These are phyloP conservation scores for Cerastis leucographa DNA, from an alignment of 2,888 invertebrate species.

Conservation along the genomic window DNA sequence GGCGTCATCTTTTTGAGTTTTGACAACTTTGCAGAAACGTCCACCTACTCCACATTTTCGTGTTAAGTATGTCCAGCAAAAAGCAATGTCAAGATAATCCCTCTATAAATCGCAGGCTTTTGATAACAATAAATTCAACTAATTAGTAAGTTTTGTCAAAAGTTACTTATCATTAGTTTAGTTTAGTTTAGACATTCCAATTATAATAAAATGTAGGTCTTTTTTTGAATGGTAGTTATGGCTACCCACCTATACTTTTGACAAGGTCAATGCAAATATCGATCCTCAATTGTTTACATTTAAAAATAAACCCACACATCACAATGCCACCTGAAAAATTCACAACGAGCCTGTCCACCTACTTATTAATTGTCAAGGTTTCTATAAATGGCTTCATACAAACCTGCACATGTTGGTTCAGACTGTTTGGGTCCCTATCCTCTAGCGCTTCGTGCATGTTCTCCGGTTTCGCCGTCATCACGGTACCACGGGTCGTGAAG, in stretches of 20 bases:
- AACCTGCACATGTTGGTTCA: constrained; percentile 94
- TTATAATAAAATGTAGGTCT: no score
- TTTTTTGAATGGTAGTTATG: no score
- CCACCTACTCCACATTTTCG: neutral
- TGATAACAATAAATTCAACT: neutral
- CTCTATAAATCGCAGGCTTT: neutral
- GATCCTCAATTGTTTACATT: constrained; percentile 33
- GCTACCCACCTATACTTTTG: no score
- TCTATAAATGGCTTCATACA: constrained; percentile 41
- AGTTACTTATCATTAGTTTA: no score
- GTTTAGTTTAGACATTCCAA: no score
- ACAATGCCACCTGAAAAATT: constrained; percentile 2
- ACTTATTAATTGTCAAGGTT: constrained; percentile 17
- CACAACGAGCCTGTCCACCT: neutral
- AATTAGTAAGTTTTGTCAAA: no score
- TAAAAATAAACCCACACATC: constrained; percentile 1
- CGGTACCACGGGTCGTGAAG: constrained; percentile 47
- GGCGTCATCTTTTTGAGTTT: neutral
- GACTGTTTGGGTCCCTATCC: constrained; percentile 93
- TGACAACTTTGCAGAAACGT: neutral
- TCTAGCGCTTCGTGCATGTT: constrained; percentile 89
- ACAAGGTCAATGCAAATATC: constrained; percentile 26
- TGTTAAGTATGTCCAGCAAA: neutral
- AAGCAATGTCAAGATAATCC: neutral
- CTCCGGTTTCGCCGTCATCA: constrained; percentile 83